Conservation (phyloP, 2,888 invertebrate species). For the Caenorhabditis imperialis region DNA sequence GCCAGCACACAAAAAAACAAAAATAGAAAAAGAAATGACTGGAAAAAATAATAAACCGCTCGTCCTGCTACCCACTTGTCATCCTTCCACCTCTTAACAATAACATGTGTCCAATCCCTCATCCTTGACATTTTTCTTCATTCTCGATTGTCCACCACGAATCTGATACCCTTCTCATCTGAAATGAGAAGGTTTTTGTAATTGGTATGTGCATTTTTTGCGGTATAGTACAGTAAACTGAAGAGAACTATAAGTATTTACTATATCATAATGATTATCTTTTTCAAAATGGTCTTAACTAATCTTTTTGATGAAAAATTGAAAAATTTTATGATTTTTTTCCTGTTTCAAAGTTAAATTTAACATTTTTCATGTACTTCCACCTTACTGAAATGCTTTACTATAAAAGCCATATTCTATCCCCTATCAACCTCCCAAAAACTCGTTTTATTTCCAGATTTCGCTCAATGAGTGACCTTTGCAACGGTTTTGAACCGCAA, state of each 20-base stretch:
- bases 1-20: background rate
- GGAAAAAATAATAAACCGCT: slow-evolving; percentile 54
- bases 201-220: too few species aligned
- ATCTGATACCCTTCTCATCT: slow-evolving; percentile 29
- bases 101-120: slow-evolving; percentile 46
- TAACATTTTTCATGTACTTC: too few species aligned
- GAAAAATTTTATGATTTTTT: too few species aligned
- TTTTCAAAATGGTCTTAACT: too few species aligned
- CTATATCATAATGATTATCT: too few species aligned
- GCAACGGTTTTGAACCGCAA: slow-evolving; percentile 79
- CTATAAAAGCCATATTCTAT: too few species aligned
- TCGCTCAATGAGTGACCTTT: slow-evolving; percentile 66
- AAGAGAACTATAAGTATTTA: too few species aligned
- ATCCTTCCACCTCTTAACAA: slow-evolving; percentile 45
- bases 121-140: slow-evolving; percentile 25
- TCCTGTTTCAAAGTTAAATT: too few species aligned
- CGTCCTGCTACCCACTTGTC: slow-evolving; percentile 45
- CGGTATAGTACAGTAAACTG: too few species aligned
- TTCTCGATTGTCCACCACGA: background rate
- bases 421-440: too few species aligned
- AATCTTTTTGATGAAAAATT: too few species aligned
- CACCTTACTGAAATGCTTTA: too few species aligned
- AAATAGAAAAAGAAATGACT: slow-evolving; percentile 23
- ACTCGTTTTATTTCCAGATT: slow-evolving; percentile 39
- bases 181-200: slow-evolving; percentile 33